These are phyloP conservation scores for Streblospio benedicti DNA, from an alignment of 1,140 invertebrate species.

Conservation along the genomic window DNA sequence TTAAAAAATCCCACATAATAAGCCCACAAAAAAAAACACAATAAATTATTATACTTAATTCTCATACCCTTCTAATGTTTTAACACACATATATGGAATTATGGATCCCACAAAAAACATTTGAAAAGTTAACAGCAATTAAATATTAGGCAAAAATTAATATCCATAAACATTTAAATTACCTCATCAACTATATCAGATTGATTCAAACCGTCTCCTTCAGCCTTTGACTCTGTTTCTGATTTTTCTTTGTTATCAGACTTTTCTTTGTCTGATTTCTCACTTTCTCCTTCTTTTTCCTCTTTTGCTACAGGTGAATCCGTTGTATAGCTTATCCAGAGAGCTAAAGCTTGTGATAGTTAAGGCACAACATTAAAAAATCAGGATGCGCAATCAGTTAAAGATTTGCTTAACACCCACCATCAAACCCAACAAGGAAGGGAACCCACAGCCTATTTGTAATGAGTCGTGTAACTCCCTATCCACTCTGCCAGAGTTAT, in stretches of 20 bases:
- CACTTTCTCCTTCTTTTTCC: background rate
- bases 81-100: too few relatives aligned
- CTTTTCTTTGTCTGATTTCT: background rate
- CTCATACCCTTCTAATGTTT: too few relatives aligned
- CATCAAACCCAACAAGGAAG: background rate
- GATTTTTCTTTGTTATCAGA: background rate
- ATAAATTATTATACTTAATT: too few relatives aligned
- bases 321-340: slow-evolving; percentile 20
- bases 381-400: background rate
- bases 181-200: background rate
- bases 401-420: background rate
- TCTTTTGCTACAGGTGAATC: slow-evolving; percentile 11
- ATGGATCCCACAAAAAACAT: too few relatives aligned
- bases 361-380: slow-evolving; percentile 3
- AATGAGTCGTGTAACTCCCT: background rate
- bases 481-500: background rate
- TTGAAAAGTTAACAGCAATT: background rate
- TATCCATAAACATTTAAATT: background rate
- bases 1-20: too few relatives aligned
- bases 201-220: too few relatives aligned
- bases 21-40: too few relatives aligned
- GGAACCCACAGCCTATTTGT: background rate
- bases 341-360: slow-evolving; percentile 25
- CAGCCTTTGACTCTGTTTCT: background rate
- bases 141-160: background rate